Percentiles rank a stretch among this genome's conserved stretches.
These are phyloP conservation scores for Cyanocitta stelleri DNA, from an alignment of 2,113 vertebrate species.

Conservation along the genomic window DNA sequence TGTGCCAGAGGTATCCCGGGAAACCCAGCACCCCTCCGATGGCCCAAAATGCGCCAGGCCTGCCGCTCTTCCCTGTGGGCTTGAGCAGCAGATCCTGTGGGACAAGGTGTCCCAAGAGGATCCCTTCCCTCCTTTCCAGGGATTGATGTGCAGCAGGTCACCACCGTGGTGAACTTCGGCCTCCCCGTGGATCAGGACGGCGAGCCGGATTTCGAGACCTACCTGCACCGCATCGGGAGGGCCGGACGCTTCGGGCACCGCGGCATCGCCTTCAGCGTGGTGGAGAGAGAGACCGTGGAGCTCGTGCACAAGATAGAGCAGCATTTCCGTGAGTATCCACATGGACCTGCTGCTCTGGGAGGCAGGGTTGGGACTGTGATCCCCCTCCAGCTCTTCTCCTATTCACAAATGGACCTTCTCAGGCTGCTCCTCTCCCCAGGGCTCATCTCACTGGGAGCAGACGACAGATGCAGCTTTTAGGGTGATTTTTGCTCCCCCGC, in stretches of 20 bases:
- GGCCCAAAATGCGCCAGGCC: accelerated
- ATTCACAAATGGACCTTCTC: accelerated
- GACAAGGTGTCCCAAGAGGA: background rate
- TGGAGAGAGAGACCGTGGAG: slow-evolving; percentile 21
- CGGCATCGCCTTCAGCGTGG: slow-evolving; percentile 74
- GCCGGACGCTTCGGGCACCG: slow-evolving; percentile 73
- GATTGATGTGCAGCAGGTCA: slow-evolving; percentile 78
- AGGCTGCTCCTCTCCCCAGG: background rate
- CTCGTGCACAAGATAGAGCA: slow-evolving; percentile 63
- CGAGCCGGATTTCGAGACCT: slow-evolving; percentile 67
- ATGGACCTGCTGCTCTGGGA: accelerated
- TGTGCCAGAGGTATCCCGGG: slow-evolving; percentile 69
- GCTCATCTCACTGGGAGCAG: background rate
- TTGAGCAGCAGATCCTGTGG: background rate
- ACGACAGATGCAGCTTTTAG: background rate
- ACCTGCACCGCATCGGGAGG: slow-evolving; percentile 76
- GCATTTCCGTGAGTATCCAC: slow-evolving; percentile 66
- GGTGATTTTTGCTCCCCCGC: background rate
- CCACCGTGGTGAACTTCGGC: slow-evolving; percentile 74
- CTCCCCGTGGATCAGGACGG: slow-evolving; percentile 17
- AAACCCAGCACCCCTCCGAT: accelerated
- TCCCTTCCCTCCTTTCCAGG: slow-evolving; percentile 1
- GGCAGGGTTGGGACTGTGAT: accelerated
- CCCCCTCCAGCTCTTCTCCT: background rate
- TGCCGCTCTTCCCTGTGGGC: accelerated